These are phyloP conservation scores for Cinclus cinclus DNA, from an alignment of 2,113 vertebrate species.

Conservation along the genomic window DNA sequence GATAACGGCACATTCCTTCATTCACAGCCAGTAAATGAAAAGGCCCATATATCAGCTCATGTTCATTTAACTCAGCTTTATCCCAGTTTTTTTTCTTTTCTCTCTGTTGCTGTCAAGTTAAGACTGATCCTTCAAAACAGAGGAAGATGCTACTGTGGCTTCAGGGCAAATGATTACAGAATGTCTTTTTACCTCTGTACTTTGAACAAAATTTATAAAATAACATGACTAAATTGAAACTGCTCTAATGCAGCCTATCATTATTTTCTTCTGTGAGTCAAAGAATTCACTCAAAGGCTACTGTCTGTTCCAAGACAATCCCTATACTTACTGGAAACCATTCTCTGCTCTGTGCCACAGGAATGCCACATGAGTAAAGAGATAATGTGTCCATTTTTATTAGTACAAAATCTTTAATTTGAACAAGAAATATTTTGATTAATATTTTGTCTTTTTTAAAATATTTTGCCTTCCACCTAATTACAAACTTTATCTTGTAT, in stretches of 20 bases:
- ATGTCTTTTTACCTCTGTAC: background rate
- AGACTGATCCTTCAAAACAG: background rate
- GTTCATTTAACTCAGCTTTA: background rate
- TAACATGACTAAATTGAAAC: background rate
- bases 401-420: background rate
- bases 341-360: background rate
- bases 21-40: slow-evolving; percentile 1
- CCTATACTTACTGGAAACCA: background rate
- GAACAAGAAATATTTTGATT: background rate
- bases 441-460: background rate
- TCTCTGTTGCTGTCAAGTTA: background rate
- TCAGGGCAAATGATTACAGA: background rate
- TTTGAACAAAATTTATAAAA: background rate
- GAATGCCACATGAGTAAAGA: background rate
- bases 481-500: background rate
- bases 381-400: background rate
- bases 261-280: background rate
- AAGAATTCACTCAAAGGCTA: background rate
- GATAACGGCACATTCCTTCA: background rate
- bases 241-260: background rate
- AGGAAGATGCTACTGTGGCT: background rate
- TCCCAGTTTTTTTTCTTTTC: background rate
- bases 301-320: background rate
- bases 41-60: background rate
- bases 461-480: background rate